A percentile compares a stretch with the other conserved stretches of the same genome.
These are phyloP conservation scores for Channallabes apus DNA, from an alignment of 2,797 vertebrate genomes.

Conservation along the genomic window DNA sequence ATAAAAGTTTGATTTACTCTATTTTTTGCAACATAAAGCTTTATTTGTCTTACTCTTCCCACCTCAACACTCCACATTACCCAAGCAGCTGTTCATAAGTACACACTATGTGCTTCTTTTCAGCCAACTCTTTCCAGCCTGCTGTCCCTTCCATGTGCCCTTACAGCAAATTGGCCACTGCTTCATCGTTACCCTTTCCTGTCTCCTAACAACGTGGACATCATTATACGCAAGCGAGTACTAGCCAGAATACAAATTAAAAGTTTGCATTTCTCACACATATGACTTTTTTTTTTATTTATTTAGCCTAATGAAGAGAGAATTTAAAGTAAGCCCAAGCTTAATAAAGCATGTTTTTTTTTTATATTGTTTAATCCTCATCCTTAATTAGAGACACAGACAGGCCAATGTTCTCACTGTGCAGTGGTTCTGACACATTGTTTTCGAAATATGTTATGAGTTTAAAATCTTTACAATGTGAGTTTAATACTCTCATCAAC, in stretches of 20 bases:
- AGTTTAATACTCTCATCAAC: too few relatives aligned
- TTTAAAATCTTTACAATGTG: too few relatives aligned
- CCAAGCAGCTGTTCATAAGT: background rate
- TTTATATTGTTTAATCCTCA: background rate
- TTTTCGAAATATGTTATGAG: too few relatives aligned
- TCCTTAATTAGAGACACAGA: background rate
- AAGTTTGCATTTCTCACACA: background rate
- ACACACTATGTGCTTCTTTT: background rate
- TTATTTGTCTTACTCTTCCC: background rate
- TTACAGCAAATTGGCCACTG: background rate
- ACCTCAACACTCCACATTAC: background rate
- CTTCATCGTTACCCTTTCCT: constrained; percentile 10
- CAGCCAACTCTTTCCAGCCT: background rate
- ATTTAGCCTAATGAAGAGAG: background rate
- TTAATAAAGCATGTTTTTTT: background rate
- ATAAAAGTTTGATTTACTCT: too few relatives aligned
- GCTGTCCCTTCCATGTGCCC: constrained; percentile 1
- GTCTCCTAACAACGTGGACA: constrained; percentile 8
- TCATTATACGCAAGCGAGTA: background rate
- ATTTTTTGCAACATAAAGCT: background rate
- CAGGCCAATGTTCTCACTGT: background rate
- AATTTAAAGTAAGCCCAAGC: background rate
- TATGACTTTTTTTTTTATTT: background rate
- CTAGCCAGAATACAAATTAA: background rate
- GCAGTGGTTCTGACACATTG: background rate